Evolutionary conservation across 2,888 invertebrate genomes (phyloP), one percentile per base, ranked within the genome.

Genomic region (Callimorpha dominula): DNA sequence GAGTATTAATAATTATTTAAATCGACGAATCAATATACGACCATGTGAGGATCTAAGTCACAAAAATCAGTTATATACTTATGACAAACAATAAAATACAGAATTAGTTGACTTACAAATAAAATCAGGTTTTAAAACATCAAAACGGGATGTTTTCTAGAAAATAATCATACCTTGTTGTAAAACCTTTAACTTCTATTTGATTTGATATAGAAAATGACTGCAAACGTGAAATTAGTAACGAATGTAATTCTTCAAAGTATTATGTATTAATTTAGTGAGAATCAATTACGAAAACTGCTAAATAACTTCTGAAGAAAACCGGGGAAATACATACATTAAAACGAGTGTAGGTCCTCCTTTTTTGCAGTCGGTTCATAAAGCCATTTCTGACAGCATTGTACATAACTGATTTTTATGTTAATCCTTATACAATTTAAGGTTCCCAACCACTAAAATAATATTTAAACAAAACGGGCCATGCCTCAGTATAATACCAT

Each of bases 401-500:
- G 5, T 31, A 65, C 9, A 67, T 57, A 57, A 68, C 68, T 46
- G 68, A 60, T 68, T 68, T 57, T 60, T 46, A 20, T n/a, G 20
- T 60, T 46, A 20, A 46, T 54, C 54, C 54, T 20, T 72, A 73
- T 65, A 74, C 52, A 78, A 75, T 77, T 70, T 42, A 66, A 76
- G 49, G 62, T 78, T 74, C 65, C 71, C 72, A 70, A 73, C 67
- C 65, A 62, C 70, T 70, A 70, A 78, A 84, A 80, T n/a, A 78
- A 80, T 70, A 79, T 68, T 65, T 73, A 74, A 77, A 77, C 66
- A 78, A 79, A 69, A 70, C 66, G 80, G 31, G 84, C 83, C 78
- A 76, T 78, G 83, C 81, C 86, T 78, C 64, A 72, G 66, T 74
- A 79, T 74, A 77, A 81, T 42, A 78, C 72, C 49, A 75, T 77